These are phyloP conservation scores for Antheraea yamamai DNA, from an alignment of 2,888 invertebrate genomes.

Conservation along the genomic window DNA sequence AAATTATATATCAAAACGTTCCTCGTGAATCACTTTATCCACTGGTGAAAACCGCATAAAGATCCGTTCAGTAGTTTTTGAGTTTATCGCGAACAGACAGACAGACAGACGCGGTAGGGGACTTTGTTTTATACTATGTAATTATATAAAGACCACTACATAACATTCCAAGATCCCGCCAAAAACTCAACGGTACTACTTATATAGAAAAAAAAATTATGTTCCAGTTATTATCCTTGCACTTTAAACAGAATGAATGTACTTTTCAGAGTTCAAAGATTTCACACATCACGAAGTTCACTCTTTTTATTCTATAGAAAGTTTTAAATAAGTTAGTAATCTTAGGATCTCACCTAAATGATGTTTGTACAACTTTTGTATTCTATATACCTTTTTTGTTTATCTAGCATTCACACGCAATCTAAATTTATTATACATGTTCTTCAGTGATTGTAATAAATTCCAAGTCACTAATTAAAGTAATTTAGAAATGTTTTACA, in stretches of 20 bases:
- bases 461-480: slow-evolving; percentile 38
- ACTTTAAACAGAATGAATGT: neutral
- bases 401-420: neutral
- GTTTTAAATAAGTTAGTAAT: neutral
- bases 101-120: no score
- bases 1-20: no score
- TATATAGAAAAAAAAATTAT: neutral
- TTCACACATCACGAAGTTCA: neutral
- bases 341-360: neutral
- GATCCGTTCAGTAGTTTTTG: no score
- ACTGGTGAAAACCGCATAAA: no score
- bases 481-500: slow-evolving; percentile 53
- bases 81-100: no score
- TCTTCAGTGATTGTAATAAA: neutral
- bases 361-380: neutral
- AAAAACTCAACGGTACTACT: neutral
- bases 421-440: neutral
- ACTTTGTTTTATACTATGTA: no score
- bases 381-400: neutral
- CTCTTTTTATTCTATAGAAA: neutral
- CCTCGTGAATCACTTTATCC: no score
- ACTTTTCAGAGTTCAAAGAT: neutral
- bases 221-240: neutral
- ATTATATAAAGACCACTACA: no score
- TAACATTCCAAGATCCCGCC: no score